Percentiles rank a stretch among this genome's conserved stretches.
Conservation (phyloP, 2,888 invertebrate species). For the Agrochola lychnidis region DNA sequence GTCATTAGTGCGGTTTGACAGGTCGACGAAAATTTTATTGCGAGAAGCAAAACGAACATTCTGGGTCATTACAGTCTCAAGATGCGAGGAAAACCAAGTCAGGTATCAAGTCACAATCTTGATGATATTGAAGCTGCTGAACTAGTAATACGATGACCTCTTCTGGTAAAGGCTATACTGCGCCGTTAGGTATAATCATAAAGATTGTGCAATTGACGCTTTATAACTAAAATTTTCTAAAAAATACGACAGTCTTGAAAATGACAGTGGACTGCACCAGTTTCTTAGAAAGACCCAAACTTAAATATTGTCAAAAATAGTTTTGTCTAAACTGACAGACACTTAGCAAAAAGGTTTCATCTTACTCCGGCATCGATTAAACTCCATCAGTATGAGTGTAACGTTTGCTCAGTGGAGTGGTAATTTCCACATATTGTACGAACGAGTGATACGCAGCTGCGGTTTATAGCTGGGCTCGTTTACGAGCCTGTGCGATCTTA, state of each 20-base stretch:
- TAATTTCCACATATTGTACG: slow-evolving; percentile 65
- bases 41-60: not conserved
- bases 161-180: not conserved
- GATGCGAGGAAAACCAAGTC: not conserved
- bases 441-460: slow-evolving; percentile 73
- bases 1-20: not conserved
- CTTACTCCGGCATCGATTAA: slow-evolving; percentile 21
- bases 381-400: slow-evolving; percentile 38
- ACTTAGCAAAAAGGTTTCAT: slow-evolving; percentile 6
- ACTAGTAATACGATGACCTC: no score
- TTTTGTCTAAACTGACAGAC: not conserved
- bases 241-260: not conserved
- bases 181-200: not conserved
- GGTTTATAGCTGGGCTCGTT: slow-evolving; percentile 74
- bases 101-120: not conserved
- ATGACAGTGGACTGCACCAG: no score
- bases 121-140: not conserved
- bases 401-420: slow-evolving; percentile 49
- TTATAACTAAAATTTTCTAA: not conserved
- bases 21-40: not conserved
- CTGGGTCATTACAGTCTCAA: no score
- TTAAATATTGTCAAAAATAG: not conserved
- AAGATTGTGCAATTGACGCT: not conserved
- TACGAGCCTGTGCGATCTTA: slow-evolving; percentile 75
- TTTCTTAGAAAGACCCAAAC: not conserved